A percentile compares a stretch with the other conserved stretches of the same genome.
Evolutionary conservation across 2,113 vertebrate genomes (phyloP).

Genomic region (Perca schrenkii): DNA sequence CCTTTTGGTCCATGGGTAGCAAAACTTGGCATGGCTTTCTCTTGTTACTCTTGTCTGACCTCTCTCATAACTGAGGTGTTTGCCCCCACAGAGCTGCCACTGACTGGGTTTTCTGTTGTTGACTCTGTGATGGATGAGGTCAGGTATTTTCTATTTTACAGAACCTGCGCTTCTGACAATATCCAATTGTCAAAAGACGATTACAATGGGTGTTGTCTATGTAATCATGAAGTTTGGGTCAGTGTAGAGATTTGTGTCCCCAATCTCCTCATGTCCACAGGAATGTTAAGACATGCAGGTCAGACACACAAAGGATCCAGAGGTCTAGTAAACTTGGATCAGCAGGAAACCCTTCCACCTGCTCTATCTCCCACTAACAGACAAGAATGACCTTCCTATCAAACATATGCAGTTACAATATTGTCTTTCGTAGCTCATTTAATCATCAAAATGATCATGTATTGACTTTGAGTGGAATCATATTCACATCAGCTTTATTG

Average conservation of each 20-base stretch:
- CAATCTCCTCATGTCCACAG: no score
- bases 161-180: background rate
- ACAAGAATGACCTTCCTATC: background rate
- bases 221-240: background rate
- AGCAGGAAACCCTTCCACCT: conserved; percentile 13
- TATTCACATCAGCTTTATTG: no score
- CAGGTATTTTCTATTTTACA: background rate
- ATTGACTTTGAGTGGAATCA: no score
- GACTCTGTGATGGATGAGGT: background rate
- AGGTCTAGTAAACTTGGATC: conserved; percentile 6
- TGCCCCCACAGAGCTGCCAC: conserved; percentile 5
- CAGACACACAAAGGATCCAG: background rate
- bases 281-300: no score
- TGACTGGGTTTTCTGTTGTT: conserved; percentile 8
- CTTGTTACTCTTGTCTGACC: background rate
- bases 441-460: no score
- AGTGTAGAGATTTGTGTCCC: no score
- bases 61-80: background rate
- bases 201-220: background rate
- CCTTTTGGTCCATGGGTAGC: conserved; percentile 8
- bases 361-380: background rate
- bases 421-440: no score
- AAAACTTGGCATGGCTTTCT: background rate
- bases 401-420: background rate
- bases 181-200: background rate